Evolutionary conservation across 2,888 invertebrate genomes (phyloP).

Genomic region (Chymomyza procnemis): DNA sequence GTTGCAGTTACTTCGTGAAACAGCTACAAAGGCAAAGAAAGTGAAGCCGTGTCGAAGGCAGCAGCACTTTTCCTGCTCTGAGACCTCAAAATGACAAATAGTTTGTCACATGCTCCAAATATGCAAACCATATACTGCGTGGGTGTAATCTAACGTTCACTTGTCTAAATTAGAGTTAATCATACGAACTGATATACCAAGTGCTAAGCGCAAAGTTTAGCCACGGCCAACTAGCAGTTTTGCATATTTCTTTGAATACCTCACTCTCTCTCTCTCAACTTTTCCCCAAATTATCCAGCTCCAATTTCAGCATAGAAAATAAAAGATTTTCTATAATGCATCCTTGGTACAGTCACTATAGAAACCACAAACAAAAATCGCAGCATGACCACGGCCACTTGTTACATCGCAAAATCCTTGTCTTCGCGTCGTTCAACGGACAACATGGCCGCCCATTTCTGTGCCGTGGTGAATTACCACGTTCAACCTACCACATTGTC

Average conservation of each 20-base stretch:
- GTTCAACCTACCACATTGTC: slow-evolving; percentile 34
- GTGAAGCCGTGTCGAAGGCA: slow-evolving; percentile 13
- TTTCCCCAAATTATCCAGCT: slow-evolving; percentile 25
- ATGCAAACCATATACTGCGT: not conserved
- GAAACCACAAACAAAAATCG: slow-evolving; percentile 24
- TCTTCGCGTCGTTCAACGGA: not conserved
- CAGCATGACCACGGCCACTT: slow-evolving; percentile 52
- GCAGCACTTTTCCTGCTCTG: not conserved
- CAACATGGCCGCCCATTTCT: not conserved
- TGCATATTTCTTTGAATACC: not conserved
- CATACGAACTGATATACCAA: not conserved
- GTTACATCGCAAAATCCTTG: slow-evolving; percentile 45
- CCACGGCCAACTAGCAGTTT: not conserved
- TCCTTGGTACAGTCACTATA: not conserved
- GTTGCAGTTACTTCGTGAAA: not conserved
- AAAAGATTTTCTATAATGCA: slow-evolving; percentile 4
- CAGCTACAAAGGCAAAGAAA: slow-evolving; percentile 15
- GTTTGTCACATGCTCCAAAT: slow-evolving; percentile 32
- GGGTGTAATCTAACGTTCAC: slow-evolving; percentile 6
- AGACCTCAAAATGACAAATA: slow-evolving; percentile 58
- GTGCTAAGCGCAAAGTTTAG: not conserved
- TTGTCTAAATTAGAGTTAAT: not conserved
- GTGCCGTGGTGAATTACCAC: not conserved
- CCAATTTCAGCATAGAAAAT: slow-evolving; percentile 6
- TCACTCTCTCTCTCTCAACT: too few relatives aligned